These are phyloP conservation scores for Bubo blakistoni DNA, from an alignment of 2,113 vertebrate species.

Conservation along the genomic window DNA sequence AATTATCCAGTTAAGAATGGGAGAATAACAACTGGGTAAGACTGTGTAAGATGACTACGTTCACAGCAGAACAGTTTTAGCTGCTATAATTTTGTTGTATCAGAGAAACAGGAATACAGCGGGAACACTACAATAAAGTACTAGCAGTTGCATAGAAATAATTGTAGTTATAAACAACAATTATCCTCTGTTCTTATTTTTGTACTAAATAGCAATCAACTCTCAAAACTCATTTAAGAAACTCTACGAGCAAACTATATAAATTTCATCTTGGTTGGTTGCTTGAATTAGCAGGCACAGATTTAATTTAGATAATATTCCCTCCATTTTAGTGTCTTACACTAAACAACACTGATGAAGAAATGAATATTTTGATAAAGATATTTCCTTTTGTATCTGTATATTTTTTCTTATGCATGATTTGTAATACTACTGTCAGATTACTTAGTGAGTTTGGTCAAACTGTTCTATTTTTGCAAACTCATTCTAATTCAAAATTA, in stretches of 20 bases:
- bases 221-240: not conserved
- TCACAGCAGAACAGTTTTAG: not conserved
- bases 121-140: not conserved
- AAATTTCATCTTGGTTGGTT: not conserved
- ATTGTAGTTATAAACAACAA: not conserved
- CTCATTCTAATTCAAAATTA: not conserved
- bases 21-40: not conserved
- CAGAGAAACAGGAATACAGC: not conserved
- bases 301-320: not conserved
- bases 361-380: not conserved
- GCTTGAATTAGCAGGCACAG: not conserved
- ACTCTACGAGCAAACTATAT: not conserved
- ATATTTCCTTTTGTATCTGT: not conserved
- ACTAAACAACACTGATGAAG: not conserved
- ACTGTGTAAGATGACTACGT: not conserved
- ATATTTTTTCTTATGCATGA: too few relatives aligned
- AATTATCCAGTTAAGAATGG: not conserved
- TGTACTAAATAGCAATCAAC: not conserved
- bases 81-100: not conserved
- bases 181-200: not conserved
- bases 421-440: not conserved
- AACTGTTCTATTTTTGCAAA: not conserved
- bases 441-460: not conserved
- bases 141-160: not conserved
- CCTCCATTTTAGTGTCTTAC: not conserved